phyloP scores from a whole-genome alignment of 2,797 vertebrate species.

The Gorsachius magnificus region DNA sequence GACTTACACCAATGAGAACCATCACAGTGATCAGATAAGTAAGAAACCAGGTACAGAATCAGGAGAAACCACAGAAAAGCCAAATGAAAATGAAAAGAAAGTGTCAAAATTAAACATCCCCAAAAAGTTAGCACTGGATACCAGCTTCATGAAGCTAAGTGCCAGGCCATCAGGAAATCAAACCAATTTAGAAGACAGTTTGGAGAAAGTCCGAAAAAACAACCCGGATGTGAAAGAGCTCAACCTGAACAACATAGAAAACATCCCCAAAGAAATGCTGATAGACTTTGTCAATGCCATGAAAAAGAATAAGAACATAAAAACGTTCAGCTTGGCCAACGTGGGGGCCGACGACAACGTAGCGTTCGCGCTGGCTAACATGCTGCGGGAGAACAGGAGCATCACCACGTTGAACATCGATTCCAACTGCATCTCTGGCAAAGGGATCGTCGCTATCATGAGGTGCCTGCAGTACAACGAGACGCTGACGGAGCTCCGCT shows the following conservation, averaged over 20 bases:
- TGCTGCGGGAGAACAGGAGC: slow-evolving; percentile 95
- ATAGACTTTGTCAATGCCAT: slow-evolving; percentile 90
- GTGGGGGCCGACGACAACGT: slow-evolving; percentile 92
- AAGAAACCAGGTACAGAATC: neutral
- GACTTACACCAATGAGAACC: slow-evolving; percentile 13
- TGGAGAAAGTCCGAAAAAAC: slow-evolving; percentile 88
- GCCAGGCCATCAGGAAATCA: slow-evolving; percentile 96
- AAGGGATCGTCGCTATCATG: slow-evolving; percentile 93
- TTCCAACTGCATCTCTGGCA: slow-evolving; percentile 94
- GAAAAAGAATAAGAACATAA: slow-evolving; percentile 93
- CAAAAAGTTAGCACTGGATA: slow-evolving; percentile 85
- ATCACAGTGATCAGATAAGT: neutral
- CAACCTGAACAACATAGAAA: slow-evolving; percentile 98
- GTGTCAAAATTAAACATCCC: slow-evolving; percentile 90
- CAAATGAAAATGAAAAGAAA: slow-evolving; percentile 82
- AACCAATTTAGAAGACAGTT: slow-evolving; percentile 91
- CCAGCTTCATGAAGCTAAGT: slow-evolving; percentile 89
- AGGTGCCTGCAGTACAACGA: slow-evolving; percentile 98
- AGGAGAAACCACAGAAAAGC: slow-evolving; percentile 57
- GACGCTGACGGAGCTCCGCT: slow-evolving; percentile 91
- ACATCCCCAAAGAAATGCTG: slow-evolving; percentile 96
- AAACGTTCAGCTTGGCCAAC: slow-evolving; percentile 92
- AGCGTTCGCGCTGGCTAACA: slow-evolving; percentile 90
- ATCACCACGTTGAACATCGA: slow-evolving; percentile 92
- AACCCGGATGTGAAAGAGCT: slow-evolving; percentile 87